Base-by-base conservation (phyloP, 2,797 vertebrate genomes). In the Ataeniobius toweri region DNA sequence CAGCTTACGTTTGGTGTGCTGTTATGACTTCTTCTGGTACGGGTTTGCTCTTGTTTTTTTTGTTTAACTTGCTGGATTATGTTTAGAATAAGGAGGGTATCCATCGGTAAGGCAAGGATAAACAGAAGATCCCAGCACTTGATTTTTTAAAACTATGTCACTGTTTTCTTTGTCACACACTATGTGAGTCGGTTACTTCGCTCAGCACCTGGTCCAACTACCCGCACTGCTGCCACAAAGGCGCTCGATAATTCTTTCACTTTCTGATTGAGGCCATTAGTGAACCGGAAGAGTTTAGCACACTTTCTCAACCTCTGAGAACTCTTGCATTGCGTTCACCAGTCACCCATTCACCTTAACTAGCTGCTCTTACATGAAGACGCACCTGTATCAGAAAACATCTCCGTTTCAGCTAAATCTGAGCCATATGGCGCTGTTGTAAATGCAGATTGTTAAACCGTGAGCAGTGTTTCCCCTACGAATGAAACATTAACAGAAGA, bases 201-300 rank as follows among this genome's bases (percentile, higher is more conserved):
- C 79, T 65, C 56, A 36, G 13, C 20, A 7, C 22, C 74, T 14
- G 3, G 12, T 63, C 39, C 68, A 12, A 71, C 72, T 75, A 67
- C 16, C 5, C 31, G 3, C 46, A 58, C 67, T 83, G 80, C 22
- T 22, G 53, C 53, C 53, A 67, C 31, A 22, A 24, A 24, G 22
- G 24, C 20, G 1, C 77, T 75, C 1, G 1, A 63, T 84, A 75
- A 76, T 77, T 87, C 81, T 74, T 86, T 79, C 26, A 1, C 82
- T 91, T 86, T 76, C 68, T 75, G 58, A 80, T 80, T 86, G 79
- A 1, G 0, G 26, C 59, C 53, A 70, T 82, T 73, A 41, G 51
- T 8, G 4, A 2, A 28, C 10, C 6, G 51, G 73, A 70, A 53
- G 48, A 65, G 61, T 48, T 51, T 1, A 14, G 0, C 63, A 18